Evolutionary conservation across 1,140 invertebrate species (phyloP).

Genomic region (Saxidomus purpurata): DNA sequence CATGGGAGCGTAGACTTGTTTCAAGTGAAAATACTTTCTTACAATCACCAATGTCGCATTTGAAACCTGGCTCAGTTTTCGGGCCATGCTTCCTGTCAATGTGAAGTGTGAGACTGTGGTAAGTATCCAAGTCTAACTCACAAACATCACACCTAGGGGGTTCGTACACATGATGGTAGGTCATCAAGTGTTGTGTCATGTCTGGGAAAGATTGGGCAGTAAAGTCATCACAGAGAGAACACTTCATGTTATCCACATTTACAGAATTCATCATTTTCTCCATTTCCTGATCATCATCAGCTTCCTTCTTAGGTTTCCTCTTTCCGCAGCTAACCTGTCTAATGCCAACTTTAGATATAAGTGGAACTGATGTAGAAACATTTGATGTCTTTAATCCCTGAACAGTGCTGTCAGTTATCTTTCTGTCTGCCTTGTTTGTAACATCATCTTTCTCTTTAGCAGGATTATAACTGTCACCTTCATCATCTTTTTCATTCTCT

Average conservation of each 20-base stretch:
- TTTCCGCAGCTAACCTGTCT: conserved; percentile 27
- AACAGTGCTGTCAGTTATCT: conserved; percentile 45
- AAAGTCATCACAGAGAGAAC: conserved; percentile 52
- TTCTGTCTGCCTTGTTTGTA: background rate
- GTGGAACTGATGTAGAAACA: conserved; percentile 52
- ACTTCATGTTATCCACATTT: conserved; percentile 31
- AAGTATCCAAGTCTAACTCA: conserved; percentile 62
- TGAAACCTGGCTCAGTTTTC: conserved; percentile 4
- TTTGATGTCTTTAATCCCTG: conserved; percentile 52
- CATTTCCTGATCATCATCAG: background rate
- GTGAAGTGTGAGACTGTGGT: conserved; percentile 53
- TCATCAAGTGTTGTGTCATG: conserved; percentile 51
- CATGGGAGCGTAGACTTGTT: conserved; percentile 60
- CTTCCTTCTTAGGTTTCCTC: background rate
- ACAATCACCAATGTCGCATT: conserved; percentile 51
- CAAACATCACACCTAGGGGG: conserved; percentile 70
- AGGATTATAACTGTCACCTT: background rate
- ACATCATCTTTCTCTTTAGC: background rate
- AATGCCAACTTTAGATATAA: conserved; percentile 54
- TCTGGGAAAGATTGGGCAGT: conserved; percentile 13
- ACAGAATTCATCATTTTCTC: background rate
- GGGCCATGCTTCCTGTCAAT: conserved; percentile 71
- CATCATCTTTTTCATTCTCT: conserved; percentile 4
- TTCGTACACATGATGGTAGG: conserved; percentile 34
- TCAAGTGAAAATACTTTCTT: conserved; percentile 56